A percentile compares a stretch with the other conserved stretches of the same genome.
Evolutionary conservation across 2,797 vertebrate species (phyloP).

Genomic region (Xerus rutilus): DNA sequence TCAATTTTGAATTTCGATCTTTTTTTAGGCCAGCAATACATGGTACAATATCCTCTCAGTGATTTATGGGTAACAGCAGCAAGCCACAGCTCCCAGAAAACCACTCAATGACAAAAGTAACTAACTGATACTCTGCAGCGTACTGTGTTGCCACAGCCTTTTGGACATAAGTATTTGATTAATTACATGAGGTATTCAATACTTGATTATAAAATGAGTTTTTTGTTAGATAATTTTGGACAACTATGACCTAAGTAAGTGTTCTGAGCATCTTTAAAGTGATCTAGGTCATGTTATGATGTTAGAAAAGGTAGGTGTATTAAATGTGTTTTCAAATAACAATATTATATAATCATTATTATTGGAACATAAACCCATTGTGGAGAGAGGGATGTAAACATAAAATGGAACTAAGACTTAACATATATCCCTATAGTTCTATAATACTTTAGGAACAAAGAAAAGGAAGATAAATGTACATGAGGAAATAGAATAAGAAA

Average conservation of each 20-base stretch:
- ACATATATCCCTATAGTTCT: background rate
- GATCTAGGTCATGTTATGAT: background rate
- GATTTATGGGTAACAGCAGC: background rate
- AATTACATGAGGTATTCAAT: background rate
- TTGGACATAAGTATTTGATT: background rate
- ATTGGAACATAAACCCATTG: background rate
- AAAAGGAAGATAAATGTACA: background rate
- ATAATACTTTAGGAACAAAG: background rate
- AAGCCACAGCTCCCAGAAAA: background rate
- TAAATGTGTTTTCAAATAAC: background rate
- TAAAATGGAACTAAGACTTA: background rate
- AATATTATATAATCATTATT: background rate
- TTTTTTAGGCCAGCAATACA: background rate
- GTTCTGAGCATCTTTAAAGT: background rate
- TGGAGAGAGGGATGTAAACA: background rate
- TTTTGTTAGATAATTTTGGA: background rate
- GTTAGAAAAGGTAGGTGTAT: background rate
- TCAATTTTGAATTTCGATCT: background rate
- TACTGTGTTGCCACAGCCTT: background rate
- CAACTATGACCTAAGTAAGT: background rate
- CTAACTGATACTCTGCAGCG: background rate
- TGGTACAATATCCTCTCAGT: background rate
- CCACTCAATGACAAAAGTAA: background rate
- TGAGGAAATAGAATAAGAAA: background rate
- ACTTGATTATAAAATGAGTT: background rate